Evolutionary conservation across 2,797 vertebrate genomes (phyloP), one percentile per base, ranked within the genome.

Genomic region (Spinibarbus caldwelli): DNA sequence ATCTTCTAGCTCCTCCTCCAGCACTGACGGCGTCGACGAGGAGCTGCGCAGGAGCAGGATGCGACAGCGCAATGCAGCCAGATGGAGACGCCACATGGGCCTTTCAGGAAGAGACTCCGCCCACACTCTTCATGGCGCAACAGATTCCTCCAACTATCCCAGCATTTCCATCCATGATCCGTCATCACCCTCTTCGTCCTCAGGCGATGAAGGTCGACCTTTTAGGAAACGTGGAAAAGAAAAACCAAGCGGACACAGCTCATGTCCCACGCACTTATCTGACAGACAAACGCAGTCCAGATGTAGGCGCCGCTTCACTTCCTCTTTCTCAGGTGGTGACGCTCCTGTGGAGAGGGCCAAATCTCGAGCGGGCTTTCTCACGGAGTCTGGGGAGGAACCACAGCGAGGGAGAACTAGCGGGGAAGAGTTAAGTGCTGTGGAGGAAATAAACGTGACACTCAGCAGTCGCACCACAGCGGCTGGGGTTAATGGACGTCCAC

Each of bases 101-200:
- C 91, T 94, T 19, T 93, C 92, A 14, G 93, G 89, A 36, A 92
- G 95, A 66, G 93, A 94, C 82, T 94, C 94, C 0, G 70, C 94
- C 1, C 94, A 94, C 2, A 92, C 95, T n/a, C 87, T 95, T 85
- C 97, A 96, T 43, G 87, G 96, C 31, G 96, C 97, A 26, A 94
- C 97, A 23, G 98, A 99, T 93, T 95, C 96, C 89, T 97, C 96
- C 86, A 97, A 94, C 76, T 99, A 99, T 91, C 97, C 98, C 0
- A 97, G 97, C 64, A 97, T 98, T 91, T 95, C 96, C 43, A 91
- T 97, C 1, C 96, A 97, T 0, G 97, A 99, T 87, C 92, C 96
- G 31, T 97, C 97, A 8, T 95, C 96, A 11, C 94, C 96, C 57
- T 97, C 97, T 31, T 93, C 93, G 21, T 95, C 95, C 17, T 94